phyloP scores from a whole-genome alignment of 2,113 vertebrate genomes.

The Sitta europaea region DNA sequence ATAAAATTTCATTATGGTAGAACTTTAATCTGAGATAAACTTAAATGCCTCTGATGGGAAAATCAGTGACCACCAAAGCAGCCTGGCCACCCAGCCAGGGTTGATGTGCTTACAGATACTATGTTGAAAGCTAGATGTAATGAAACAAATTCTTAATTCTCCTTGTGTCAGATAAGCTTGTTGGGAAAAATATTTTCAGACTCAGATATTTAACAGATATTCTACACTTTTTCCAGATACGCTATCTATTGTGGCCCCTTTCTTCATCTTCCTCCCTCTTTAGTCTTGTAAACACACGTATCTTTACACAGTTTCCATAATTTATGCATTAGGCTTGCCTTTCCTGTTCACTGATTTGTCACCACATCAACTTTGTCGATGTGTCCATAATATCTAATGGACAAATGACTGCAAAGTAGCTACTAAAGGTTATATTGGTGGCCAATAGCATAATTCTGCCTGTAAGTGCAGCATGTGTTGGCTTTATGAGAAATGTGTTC shows the following conservation, averaged over 20 bases:
- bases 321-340: not conserved
- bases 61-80: constrained; percentile 52
- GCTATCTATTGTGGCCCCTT: not conserved
- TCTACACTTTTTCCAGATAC: not conserved
- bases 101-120: not conserved
- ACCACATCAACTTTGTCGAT: not conserved
- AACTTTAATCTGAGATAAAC: constrained; percentile 41
- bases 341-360: not conserved
- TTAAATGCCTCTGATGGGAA: constrained; percentile 6
- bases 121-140: constrained; percentile 16
- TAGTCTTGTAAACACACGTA: not conserved
- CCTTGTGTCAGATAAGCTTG: not conserved
- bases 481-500: not conserved
- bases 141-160: not conserved
- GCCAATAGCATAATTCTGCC: not conserved
- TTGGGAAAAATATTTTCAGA: not conserved
- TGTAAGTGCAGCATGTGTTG: not conserved
- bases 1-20: constrained; percentile 35
- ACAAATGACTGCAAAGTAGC: not conserved
- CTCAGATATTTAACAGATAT: not conserved
- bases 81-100: constrained; percentile 24
- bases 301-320: not conserved
- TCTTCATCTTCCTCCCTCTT: not conserved
- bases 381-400: not conserved
- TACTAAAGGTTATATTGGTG: not conserved